A percentile compares a stretch with the other conserved stretches of the same genome.
phyloP scores from a whole-genome alignment of 2,888 invertebrate genomes.

The Merodon equestris region DNA sequence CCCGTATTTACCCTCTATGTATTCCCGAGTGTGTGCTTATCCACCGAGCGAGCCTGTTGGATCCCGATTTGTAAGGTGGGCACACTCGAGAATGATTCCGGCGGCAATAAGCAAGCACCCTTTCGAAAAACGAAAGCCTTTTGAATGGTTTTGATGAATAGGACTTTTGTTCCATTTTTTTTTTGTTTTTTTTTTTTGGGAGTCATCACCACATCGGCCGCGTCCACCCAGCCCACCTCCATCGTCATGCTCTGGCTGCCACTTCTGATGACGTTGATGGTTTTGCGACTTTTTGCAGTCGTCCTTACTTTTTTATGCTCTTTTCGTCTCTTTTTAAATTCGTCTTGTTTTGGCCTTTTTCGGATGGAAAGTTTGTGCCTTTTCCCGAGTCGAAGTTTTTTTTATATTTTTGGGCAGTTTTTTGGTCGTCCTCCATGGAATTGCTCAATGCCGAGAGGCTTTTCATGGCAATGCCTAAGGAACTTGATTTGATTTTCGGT shows the following conservation, averaged over 20 bases:
- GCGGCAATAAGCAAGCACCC: constrained; percentile 58
- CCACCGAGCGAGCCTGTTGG: constrained; percentile 30
- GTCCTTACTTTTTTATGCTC: constrained; percentile 13
- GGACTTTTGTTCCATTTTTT: constrained; percentile 60
- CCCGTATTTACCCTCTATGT: constrained; percentile 34
- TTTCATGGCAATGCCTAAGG: constrained; percentile 42
- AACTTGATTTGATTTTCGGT: constrained; percentile 38
- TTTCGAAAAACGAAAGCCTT: constrained; percentile 41
- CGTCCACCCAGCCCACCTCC: background rate
- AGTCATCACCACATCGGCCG: constrained; percentile 47
- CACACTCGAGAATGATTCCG: constrained; percentile 47
- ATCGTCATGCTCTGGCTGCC: no score
- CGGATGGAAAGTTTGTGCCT: constrained; percentile 51
- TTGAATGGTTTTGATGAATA: constrained; percentile 60
- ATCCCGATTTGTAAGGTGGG: constrained; percentile 51
- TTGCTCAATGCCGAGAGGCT: constrained; percentile 50
- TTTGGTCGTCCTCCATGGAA: constrained; percentile 36
- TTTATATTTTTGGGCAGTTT: constrained; percentile 40
- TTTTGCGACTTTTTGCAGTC: constrained; percentile 64
- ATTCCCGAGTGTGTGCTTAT: constrained; percentile 10
- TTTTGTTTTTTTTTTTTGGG: constrained; percentile 38
- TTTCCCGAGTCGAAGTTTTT: constrained; percentile 26
- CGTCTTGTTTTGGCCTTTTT: constrained; percentile 26
- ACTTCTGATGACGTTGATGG: constrained; percentile 22
- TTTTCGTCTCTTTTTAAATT: constrained; percentile 27